phyloP scores from a whole-genome alignment of 2,888 invertebrate genomes.

The Mesoligia furuncula region DNA sequence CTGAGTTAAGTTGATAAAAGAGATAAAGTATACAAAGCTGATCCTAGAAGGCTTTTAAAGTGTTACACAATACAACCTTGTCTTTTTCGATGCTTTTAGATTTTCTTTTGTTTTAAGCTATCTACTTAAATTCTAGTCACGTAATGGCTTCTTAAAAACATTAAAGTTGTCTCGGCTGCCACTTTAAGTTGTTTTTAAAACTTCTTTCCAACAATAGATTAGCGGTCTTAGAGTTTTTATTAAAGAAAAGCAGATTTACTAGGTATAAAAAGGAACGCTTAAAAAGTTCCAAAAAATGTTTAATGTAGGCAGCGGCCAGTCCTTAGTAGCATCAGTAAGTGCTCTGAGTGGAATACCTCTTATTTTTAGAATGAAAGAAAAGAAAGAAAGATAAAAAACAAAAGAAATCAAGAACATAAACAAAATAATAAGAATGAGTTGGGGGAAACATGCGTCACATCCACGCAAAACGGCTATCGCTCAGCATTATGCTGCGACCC shows the following conservation, averaged over 20 bases:
- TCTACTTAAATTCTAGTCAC: constrained; percentile 29
- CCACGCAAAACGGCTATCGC: no score
- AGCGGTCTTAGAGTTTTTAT: constrained; percentile 27
- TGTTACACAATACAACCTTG: neutral
- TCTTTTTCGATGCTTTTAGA: constrained; percentile 11
- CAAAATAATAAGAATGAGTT: no score
- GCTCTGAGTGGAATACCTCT: no score
- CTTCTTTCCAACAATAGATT: constrained; percentile 31
- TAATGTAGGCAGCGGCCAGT: neutral
- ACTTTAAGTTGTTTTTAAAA: constrained; percentile 44
- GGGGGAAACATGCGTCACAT: no score
- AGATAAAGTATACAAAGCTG: neutral
- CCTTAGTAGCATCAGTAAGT: constrained; percentile 13
- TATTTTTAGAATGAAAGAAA: no score
- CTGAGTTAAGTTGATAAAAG: neutral
- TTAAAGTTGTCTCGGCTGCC: neutral
- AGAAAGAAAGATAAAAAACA: no score
- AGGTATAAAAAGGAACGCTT: neutral
- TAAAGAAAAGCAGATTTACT: neutral
- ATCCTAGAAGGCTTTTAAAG: neutral
- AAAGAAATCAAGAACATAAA: no score
- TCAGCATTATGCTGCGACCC: no score
- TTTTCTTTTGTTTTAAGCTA: constrained; percentile 23
- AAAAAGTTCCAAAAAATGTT: constrained; percentile 13
- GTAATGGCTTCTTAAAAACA: constrained; percentile 39